phyloP scores from a whole-genome alignment of 2,797 vertebrate genomes.

The Coranthus polyacanthus region DNA sequence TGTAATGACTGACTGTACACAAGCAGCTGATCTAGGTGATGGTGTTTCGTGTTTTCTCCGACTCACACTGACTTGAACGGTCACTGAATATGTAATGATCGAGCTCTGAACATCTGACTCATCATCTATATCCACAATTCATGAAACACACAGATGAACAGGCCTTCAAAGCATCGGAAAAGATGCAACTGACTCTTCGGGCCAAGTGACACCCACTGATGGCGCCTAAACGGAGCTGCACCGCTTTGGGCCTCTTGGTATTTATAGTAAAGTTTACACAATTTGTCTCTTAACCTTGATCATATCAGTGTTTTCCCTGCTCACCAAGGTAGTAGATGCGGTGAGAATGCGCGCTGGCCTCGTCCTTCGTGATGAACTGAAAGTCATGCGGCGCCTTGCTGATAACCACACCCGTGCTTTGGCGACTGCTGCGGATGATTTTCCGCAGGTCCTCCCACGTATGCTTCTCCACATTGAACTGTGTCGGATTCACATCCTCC shows the following conservation, averaged over 20 bases:
- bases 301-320: conserved; percentile 25
- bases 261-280: neutral
- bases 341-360: conserved; percentile 91
- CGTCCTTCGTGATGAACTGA: conserved; percentile 94
- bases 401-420: conserved; percentile 91
- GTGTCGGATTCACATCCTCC: conserved; percentile 86
- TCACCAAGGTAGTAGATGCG: conserved; percentile 96
- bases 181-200: conserved; percentile 22
- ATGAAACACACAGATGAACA: conserved; percentile 38
- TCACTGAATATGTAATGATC: conserved; percentile 39
- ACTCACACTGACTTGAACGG: conserved; percentile 15
- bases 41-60: conserved; percentile 25
- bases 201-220: neutral
- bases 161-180: conserved; percentile 30
- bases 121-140: conserved; percentile 49
- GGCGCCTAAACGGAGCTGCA: neutral
- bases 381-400: conserved; percentile 97
- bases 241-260: neutral
- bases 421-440: conserved; percentile 94
- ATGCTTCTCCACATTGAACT: conserved; percentile 94
- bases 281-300: neutral
- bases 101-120: conserved; percentile 43
- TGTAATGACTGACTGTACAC: too few relatives aligned
- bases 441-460: conserved; percentile 93
- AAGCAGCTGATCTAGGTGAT: neutral